Conservation (phyloP, 2,888 invertebrate genomes). For the Stenotaenia linearis region DNA sequence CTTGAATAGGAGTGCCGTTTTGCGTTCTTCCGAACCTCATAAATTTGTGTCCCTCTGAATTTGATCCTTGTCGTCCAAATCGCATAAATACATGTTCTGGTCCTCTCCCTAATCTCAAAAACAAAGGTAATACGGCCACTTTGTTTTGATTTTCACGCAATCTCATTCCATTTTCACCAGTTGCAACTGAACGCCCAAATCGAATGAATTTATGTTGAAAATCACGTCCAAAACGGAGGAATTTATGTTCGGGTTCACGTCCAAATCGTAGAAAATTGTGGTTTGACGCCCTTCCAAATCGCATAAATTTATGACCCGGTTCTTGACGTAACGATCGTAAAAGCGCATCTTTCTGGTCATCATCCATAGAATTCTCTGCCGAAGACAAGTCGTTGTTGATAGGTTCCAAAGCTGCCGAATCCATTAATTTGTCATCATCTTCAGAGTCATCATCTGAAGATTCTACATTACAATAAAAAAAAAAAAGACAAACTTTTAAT, state of each 20-base stretch:
- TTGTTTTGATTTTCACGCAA: not conserved
- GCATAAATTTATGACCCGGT: constrained; percentile 31
- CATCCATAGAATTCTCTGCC: not conserved
- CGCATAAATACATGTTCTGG: constrained; percentile 35
- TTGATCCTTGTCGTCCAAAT: constrained; percentile 24
- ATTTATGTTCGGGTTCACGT: constrained; percentile 29
- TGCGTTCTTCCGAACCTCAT: constrained; percentile 34
- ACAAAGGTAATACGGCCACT: not conserved
- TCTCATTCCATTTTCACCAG: not conserved
- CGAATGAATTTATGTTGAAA: constrained; percentile 35
- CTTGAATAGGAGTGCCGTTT: constrained; percentile 26
- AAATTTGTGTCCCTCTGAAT: constrained; percentile 28
- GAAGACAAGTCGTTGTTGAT: not conserved
- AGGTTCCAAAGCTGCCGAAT: not conserved
- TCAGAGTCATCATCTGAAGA: not conserved
- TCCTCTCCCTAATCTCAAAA: constrained; percentile 34
- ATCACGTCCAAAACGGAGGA: constrained; percentile 33
- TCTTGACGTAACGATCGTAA: not conserved
- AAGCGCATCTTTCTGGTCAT: not conserved
- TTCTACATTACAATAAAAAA: not conserved
- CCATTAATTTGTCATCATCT: not conserved
- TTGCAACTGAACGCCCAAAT: constrained; percentile 27
- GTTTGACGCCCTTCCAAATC: constrained; percentile 24
- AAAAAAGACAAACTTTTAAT: not conserved
- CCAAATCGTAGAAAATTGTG: constrained; percentile 33